Evolutionary conservation across 2,113 vertebrate genomes (phyloP).

Genomic region (Psephotus haematonotus): DNA sequence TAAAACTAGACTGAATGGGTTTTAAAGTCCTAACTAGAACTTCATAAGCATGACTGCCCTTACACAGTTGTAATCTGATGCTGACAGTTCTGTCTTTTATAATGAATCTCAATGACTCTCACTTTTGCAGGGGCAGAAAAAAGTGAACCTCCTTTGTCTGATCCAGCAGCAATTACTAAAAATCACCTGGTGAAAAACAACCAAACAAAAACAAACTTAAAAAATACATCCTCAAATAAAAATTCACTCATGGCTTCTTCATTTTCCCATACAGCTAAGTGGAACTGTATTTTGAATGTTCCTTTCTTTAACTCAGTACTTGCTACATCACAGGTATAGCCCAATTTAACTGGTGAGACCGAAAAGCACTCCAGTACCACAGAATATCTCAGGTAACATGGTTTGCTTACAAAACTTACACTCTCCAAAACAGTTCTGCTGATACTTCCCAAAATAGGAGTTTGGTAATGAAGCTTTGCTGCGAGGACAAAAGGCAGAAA

Average conservation of each 20-base stretch:
- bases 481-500: neutral
- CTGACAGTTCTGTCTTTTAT: neutral
- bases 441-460: neutral
- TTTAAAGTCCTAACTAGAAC: neutral
- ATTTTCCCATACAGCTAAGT: neutral
- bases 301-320: neutral
- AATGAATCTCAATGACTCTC: neutral
- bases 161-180: neutral
- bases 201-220: neutral
- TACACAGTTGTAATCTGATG: neutral
- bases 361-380: neutral
- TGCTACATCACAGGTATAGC: neutral
- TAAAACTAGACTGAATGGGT: neutral
- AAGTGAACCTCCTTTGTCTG: neutral
- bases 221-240: neutral
- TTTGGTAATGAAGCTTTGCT: neutral
- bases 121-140: neutral
- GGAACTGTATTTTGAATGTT: neutral
- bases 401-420: neutral
- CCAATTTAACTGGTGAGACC: neutral
- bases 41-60: neutral
- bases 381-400: neutral
- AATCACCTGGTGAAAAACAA: neutral
- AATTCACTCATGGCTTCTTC: neutral
- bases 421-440: neutral